Conservation (phyloP, 2,888 invertebrate species). For the Entomobrya multifasciata region DNA sequence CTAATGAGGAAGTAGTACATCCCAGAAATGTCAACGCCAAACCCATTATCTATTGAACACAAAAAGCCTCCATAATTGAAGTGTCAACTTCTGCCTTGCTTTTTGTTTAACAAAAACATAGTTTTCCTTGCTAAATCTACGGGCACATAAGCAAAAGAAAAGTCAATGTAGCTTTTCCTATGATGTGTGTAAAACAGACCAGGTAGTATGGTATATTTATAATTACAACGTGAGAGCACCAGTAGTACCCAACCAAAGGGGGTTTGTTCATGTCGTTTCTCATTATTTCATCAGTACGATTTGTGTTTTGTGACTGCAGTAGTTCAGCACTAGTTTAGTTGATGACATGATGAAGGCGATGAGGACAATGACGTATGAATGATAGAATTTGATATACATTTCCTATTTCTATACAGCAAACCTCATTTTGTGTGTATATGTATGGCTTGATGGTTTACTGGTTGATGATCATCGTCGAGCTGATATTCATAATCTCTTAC, state of each 20-base stretch:
- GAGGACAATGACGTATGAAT: too few relatives aligned
- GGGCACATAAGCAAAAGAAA: not conserved
- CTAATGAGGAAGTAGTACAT: slow-evolving; percentile 67
- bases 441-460: too few relatives aligned
- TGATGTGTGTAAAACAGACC: not conserved
- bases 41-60: slow-evolving; percentile 45
- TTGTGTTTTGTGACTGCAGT: not conserved
- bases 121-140: slow-evolving; percentile 2
- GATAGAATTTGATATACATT: not conserved
- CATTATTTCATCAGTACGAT: slow-evolving; percentile 17
- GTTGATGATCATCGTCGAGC: slow-evolving; percentile 10
- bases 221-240: slow-evolving; percentile 31
- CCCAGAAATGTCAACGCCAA: slow-evolving; percentile 68
- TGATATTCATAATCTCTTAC: slow-evolving; percentile 2
- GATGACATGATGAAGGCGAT: not conserved
- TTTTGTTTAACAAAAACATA: slow-evolving; percentile 34
- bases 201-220: slow-evolving; percentile 11
- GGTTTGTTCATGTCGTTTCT: slow-evolving; percentile 1
- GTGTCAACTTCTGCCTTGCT: slow-evolving; percentile 66
- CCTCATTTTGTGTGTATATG: not conserved
- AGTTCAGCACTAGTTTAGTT: not conserved
- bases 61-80: slow-evolving; percentile 57
- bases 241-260: not conserved
- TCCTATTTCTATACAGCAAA: not conserved
- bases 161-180: not conserved